A percentile compares a stretch with the other conserved stretches of the same genome.
These are phyloP conservation scores for Zaprionus ghesquierei DNA, from an alignment of 1,140 invertebrate genomes.

Conservation along the genomic window DNA sequence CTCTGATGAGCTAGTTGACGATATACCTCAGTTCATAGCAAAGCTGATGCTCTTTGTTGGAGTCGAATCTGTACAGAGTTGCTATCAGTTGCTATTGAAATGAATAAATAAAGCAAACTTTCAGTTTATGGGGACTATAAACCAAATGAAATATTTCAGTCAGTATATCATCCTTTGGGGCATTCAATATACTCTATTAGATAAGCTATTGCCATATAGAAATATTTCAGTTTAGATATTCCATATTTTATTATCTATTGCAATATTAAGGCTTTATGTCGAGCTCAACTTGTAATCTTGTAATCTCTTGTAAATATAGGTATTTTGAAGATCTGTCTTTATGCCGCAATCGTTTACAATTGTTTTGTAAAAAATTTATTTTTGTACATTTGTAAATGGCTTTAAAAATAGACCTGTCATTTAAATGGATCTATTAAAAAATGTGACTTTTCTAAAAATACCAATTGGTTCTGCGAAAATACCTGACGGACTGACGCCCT, in stretches of 20 bases:
- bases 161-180: not conserved
- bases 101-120: not conserved
- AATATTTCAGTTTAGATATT: not conserved
- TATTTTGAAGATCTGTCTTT: not conserved
- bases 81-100: not conserved
- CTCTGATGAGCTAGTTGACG: conserved; percentile 1
- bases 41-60: not conserved
- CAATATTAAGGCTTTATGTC: not conserved
- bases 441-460: conserved; percentile 72
- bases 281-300: not conserved
- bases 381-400: conserved; percentile 44
- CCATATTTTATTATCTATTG: not conserved
- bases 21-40: conserved; percentile 6
- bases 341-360: not conserved
- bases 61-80: not conserved
- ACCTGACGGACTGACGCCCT: conserved; percentile 5
- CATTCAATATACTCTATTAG: not conserved
- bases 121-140: not conserved
- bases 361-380: conserved; percentile 2
- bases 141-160: not conserved
- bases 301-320: not conserved
- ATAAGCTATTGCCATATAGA: too few relatives aligned
- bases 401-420: conserved; percentile 73
- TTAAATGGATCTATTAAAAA: conserved; percentile 67
- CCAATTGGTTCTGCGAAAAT: conserved; percentile 19